Percentiles rank a stretch among this genome's conserved stretches.
Evolutionary conservation across 2,888 invertebrate genomes (phyloP).

Genomic region (Ochropleura plecta): DNA sequence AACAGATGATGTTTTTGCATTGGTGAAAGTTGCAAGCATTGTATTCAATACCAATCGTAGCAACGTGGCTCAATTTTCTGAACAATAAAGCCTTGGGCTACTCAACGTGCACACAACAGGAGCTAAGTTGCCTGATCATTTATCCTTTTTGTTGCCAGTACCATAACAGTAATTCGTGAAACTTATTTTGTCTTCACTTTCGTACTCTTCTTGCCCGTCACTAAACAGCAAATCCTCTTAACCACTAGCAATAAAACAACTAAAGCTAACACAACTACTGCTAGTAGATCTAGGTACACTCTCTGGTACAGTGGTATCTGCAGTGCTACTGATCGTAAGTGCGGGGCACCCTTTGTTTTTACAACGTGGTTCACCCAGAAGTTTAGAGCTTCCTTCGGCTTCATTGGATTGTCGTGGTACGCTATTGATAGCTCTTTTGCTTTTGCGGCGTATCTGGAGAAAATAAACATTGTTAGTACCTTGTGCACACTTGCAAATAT

Average conservation of each 20-base stretch:
- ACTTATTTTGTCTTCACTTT: conserved; percentile 55
- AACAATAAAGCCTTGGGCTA: neutral
- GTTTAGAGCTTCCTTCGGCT: conserved; percentile 73
- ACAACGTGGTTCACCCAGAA: conserved; percentile 81
- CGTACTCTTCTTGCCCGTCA: conserved; percentile 2
- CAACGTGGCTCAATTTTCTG: neutral
- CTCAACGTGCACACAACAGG: neutral
- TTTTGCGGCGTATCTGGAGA: conserved; percentile 71
- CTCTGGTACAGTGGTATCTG: conserved; percentile 76
- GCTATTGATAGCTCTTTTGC: conserved; percentile 74
- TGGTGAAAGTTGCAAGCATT: neutral
- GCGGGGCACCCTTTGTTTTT: conserved; percentile 74
- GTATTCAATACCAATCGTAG: neutral
- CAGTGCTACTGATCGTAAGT: conserved; percentile 76
- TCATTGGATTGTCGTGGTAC: conserved; percentile 74
- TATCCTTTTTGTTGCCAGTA: neutral
- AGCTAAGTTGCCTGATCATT: neutral
- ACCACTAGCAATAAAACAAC: conserved; percentile 19
- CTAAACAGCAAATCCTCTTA: conserved; percentile 11
- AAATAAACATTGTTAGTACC: neutral
- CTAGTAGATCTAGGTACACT: conserved; percentile 74
- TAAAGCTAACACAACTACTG: conserved; percentile 41
- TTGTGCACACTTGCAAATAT: too few relatives aligned
- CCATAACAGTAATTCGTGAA: neutral
- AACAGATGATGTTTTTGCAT: neutral